Evolutionary conservation across 1,140 invertebrate genomes (phyloP).

Genomic region (Drosophila seguyi): DNA sequence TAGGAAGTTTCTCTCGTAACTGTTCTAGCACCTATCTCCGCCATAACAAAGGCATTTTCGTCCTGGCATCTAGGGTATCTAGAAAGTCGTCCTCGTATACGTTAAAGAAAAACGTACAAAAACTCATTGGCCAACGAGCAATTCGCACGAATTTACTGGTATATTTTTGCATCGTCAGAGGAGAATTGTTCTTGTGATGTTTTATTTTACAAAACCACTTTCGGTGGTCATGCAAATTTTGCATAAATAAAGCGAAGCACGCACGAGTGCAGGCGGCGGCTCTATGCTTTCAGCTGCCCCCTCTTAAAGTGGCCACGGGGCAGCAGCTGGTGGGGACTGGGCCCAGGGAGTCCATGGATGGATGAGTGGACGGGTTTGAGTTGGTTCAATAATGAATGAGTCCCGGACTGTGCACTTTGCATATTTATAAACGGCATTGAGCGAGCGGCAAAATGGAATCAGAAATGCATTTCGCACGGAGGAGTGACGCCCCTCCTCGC

Average conservation of each 20-base stretch:
- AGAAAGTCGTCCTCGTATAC: conserved; percentile 1
- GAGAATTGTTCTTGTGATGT: conserved; percentile 11
- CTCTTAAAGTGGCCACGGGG: conserved; percentile 7
- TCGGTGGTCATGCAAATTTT: conserved; percentile 61
- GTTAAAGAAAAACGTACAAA: conserved; percentile 3
- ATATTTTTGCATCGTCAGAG: conserved; percentile 16
- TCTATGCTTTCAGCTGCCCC: conserved; percentile 12
- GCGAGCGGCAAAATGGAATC: conserved; percentile 26
- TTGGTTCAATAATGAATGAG: conserved; percentile 60
- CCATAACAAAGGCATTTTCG: conserved; percentile 3
- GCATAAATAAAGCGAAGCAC: conserved; percentile 58
- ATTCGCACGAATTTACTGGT: conserved; percentile 51
- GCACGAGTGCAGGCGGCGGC: conserved; percentile 31
- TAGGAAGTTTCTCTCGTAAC: conserved; percentile 23
- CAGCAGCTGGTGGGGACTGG: neutral
- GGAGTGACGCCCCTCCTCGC: neutral
- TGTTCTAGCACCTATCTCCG: conserved; percentile 18
- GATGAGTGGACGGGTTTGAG: conserved; percentile 24
- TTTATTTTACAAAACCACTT: conserved; percentile 44
- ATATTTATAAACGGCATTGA: conserved; percentile 60
- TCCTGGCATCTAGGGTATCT: conserved; percentile 15
- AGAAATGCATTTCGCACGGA: conserved; percentile 36
- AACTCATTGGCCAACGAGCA: conserved; percentile 54
- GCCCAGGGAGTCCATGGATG: conserved; percentile 14
- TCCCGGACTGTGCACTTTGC: conserved; percentile 48